Conservation (phyloP, 2,888 invertebrate species). For the Apeira syringaria region DNA sequence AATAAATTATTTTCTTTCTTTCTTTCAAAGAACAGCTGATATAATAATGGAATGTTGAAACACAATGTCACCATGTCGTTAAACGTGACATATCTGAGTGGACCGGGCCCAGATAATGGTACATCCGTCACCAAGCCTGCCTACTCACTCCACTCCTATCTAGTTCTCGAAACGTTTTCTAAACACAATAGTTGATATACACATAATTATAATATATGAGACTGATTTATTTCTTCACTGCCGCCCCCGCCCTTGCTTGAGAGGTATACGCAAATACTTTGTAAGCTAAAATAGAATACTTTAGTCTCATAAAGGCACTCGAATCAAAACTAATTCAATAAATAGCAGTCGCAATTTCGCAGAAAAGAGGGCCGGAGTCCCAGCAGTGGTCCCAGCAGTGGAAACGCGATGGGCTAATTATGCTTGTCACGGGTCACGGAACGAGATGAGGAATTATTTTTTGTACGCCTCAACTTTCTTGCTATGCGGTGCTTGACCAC, state of each 20-base stretch:
- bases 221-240: too few species aligned
- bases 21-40: conserved; percentile 42
- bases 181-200: conserved; percentile 24
- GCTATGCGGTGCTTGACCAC: conserved; percentile 10
- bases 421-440: too few species aligned
- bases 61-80: conserved; percentile 53
- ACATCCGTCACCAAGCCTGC: conserved; percentile 50
- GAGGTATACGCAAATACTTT: too few species aligned
- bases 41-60: conserved; percentile 51
- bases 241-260: too few species aligned
- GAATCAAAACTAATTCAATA: too few species aligned
- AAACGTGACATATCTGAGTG: conserved; percentile 69
- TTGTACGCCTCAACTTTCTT: neutral
- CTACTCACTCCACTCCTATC: conserved; percentile 32
- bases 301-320: too few species aligned
- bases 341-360: too few species aligned
- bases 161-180: conserved; percentile 22
- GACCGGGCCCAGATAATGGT: conserved; percentile 56
- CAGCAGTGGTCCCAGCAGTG: too few species aligned
- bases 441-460: neutral
- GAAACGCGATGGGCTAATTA: neutral
- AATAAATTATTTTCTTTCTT: too few species aligned
- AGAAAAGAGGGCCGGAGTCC: too few species aligned
- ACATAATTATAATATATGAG: neutral
- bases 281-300: too few species aligned